These are phyloP conservation scores for Yoshiicerus persimilis DNA, from an alignment of 1,140 invertebrate species.

Conservation along the genomic window DNA sequence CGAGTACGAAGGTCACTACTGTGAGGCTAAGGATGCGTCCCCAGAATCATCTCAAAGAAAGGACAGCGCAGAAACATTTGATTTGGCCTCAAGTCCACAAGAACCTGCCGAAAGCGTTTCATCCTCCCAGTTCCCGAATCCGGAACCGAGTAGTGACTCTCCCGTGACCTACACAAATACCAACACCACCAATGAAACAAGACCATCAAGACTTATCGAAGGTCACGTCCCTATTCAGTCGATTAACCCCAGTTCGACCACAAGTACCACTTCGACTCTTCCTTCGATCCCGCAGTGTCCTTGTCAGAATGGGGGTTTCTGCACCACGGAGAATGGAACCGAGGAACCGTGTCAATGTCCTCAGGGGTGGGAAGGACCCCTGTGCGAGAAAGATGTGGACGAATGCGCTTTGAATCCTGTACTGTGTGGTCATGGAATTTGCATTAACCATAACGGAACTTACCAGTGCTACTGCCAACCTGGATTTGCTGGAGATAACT, in stretches of 20 bases:
- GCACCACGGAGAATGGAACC: slow-evolving; percentile 54
- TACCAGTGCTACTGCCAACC: slow-evolving; percentile 52
- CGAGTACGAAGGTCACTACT: not conserved
- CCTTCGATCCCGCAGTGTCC: not conserved
- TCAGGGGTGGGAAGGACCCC: not conserved
- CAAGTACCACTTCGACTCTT: not conserved
- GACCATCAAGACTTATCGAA: not conserved
- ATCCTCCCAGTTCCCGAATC: not conserved
- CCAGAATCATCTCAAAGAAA: not conserved
- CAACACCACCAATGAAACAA: not conserved
- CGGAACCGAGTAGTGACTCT: not conserved
- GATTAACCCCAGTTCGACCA: not conserved
- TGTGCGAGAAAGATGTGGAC: slow-evolving; percentile 18
- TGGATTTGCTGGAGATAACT: slow-evolving; percentile 68
- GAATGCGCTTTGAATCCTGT: not conserved
- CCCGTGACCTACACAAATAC: not conserved
- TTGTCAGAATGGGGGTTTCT: not conserved
- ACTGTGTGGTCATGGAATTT: not conserved
- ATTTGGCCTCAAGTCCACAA: not conserved
- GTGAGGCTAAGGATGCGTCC: not conserved
- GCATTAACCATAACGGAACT: not conserved
- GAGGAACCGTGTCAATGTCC: not conserved
- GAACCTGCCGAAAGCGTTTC: not conserved
- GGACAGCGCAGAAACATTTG: not conserved
- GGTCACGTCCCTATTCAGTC: not conserved